Evolutionary conservation across 2,797 vertebrate genomes (phyloP).

Genomic region (Pseudocheirus occidentalis): DNA sequence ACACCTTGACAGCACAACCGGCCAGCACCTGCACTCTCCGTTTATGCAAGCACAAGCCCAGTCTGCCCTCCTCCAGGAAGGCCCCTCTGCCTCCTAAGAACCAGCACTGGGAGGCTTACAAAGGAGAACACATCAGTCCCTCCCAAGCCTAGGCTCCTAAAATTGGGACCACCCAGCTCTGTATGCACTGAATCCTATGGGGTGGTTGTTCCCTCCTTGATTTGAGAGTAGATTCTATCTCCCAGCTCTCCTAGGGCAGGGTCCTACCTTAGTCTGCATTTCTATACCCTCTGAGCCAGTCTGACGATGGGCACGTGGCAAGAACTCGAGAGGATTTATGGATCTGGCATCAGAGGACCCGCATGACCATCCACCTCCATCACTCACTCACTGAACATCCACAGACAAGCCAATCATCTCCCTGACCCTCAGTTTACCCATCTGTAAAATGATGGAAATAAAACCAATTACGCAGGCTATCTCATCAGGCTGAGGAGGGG

Average conservation of each 20-base stretch:
- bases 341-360: background rate
- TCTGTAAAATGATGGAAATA: too few species aligned
- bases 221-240: background rate
- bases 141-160: background rate
- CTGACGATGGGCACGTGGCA: too few species aligned
- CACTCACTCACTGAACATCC: background rate
- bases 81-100: too few species aligned
- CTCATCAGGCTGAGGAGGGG: too few species aligned
- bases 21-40: background rate
- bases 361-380: background rate
- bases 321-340: background rate
- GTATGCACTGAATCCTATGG: background rate
- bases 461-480: too few species aligned
- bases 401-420: background rate
- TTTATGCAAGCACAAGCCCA: background rate
- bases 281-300: background rate
- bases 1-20: background rate
- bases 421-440: background rate
- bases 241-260: background rate
- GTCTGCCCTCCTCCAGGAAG: background rate
- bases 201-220: background rate
- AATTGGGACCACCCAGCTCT: accelerated
- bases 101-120: background rate
- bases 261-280: background rate
- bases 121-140: too few species aligned